Evolutionary conservation across 1,140 invertebrate genomes (phyloP), one percentile per base, ranked within the genome.

Genomic region (Parasteatoda tepidariorum): DNA sequence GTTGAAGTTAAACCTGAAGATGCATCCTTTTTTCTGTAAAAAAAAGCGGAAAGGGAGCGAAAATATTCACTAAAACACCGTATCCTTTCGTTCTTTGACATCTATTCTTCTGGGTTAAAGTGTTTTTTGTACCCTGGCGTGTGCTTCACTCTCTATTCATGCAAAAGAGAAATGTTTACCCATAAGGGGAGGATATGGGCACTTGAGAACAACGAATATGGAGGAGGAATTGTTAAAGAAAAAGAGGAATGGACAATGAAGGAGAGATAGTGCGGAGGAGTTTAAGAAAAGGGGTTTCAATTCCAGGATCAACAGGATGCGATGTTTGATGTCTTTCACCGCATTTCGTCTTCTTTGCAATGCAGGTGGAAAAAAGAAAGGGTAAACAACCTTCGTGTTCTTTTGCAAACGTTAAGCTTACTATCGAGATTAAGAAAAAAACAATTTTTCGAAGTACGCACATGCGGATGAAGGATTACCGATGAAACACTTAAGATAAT

Each of bases 291-390:
- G 18, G 4, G 38, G 18, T 9, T 48, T 48, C 38, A 4, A 9
- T 48, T n/a, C n/a, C n/a, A n/a, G n/a, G 24, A 59, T 59, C 57
- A 59, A 59, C 57, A 59, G 57, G 57, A 59, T 59, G 57, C 57
- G 57, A 9, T 3, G 9, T n/a, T 9, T n/a, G 57, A 24, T 59
- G 57, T 0, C 18, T 13, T 18, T 48, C 41, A 48, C 18, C 41
- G 18, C 41, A 48, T 48, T 18, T 18, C 18, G 41, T 48, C 18
- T 48, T 13, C 11, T 13, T 18, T 18, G n/a, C 7, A 26, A 26
- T 59, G 57, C 57, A 59, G 57, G 9, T 59, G 57, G 57, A 9
- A 26, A 13, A 18, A 22, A 59, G 57, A 59, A 59, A 24, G 57
- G 57, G 57, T 59, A 59, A 59, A 59, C 57, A 59, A 59, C n/a